Evolutionary conservation across 2,797 vertebrate species (phyloP).

Genomic region (Cygnus olor): DNA sequence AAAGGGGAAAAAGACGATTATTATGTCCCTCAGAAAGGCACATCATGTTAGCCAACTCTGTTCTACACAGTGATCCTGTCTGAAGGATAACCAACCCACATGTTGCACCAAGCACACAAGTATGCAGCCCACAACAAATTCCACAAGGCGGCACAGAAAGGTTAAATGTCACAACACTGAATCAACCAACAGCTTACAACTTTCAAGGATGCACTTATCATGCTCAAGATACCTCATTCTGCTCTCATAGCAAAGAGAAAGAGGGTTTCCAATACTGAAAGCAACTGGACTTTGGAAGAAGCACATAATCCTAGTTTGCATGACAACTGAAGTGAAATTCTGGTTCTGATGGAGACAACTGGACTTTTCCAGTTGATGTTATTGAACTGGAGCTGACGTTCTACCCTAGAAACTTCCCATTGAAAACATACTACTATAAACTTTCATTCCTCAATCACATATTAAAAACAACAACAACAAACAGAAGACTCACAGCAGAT

Average conservation of each 20-base stretch:
- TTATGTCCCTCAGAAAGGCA: background rate
- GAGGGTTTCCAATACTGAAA: background rate
- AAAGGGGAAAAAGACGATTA: background rate
- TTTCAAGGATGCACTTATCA: background rate
- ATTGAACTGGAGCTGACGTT: background rate
- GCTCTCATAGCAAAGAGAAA: background rate
- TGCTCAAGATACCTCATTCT: background rate
- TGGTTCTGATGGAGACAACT: background rate
- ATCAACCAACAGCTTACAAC: background rate
- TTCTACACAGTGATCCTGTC: background rate
- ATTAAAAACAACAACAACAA: background rate
- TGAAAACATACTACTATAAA: background rate
- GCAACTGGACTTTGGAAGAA: background rate
- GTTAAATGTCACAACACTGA: background rate
- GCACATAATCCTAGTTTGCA: accelerated
- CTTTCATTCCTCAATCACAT: background rate
- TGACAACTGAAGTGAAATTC: background rate
- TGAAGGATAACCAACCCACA: background rate
- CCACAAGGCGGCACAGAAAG: background rate
- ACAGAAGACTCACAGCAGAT: background rate
- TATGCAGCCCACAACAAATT: background rate
- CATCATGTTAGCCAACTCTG: accelerated
- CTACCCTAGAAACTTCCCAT: background rate
- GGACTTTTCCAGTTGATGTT: background rate
- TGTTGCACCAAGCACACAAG: background rate